Evolutionary conservation across 2,113 vertebrate genomes (phyloP).

Genomic region (Apistogramma diplotaenia): DNA sequence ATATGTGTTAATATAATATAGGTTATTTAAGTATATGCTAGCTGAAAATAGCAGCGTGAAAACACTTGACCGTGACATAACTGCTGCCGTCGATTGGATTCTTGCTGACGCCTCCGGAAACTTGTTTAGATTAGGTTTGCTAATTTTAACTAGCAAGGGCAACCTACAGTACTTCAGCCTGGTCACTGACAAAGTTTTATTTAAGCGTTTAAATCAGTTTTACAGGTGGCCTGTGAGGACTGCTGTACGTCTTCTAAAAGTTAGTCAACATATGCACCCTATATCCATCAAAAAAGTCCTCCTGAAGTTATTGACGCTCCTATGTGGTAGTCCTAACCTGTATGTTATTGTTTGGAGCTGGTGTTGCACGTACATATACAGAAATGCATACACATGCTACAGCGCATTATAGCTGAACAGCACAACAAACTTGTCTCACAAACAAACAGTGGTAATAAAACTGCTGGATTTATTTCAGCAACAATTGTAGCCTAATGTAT

Average conservation of each 20-base stretch:
- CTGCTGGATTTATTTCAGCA: neutral
- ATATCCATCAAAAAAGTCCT: neutral
- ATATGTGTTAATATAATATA: neutral
- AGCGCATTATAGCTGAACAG: neutral
- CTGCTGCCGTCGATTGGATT: neutral
- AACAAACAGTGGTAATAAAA: neutral
- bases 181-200: neutral
- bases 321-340: neutral
- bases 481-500: neutral
- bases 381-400: neutral
- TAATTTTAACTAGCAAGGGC: slow-evolving; percentile 6
- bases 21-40: neutral
- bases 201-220: neutral
- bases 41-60: neutral
- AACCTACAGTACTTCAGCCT: neutral
- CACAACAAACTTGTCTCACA: neutral
- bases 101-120: neutral
- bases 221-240: neutral
- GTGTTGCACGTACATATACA: neutral
- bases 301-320: neutral
- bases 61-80: fast-evolving
- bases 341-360: neutral
- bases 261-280: neutral
- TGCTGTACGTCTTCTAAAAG: neutral
- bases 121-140: slow-evolving; percentile 28